Base-by-base conservation (phyloP, 2,797 vertebrate species). In the Tokudaia tokunoshimensis region DNA sequence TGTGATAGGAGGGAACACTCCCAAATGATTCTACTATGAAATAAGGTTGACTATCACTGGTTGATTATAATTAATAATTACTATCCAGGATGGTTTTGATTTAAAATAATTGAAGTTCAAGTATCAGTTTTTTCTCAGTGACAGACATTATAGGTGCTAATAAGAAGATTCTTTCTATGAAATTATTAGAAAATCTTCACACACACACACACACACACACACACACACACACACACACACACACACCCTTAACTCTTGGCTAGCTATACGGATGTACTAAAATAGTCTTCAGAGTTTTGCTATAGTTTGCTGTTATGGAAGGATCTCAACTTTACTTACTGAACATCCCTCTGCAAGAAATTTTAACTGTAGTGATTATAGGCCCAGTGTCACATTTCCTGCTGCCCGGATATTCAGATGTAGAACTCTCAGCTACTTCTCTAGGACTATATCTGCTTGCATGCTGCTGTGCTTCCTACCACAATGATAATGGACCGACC, bases 101-200 rank as follows among this genome's bases (percentile, higher is more conserved):
- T 96, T 94, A 92, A 96, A 92, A 92, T 87, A 89, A 79, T 47
- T 82, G 67, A 93, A 97, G 94, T 85, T 85, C 19, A 85, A 50
- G 29, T 47, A 86, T 50, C 12, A 95, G n/a, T 37, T 81, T 31
- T 95, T 96, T 34, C 50, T 87, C n/a, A 52, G 29, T 52, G 44
- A 91, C 7, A 96, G 57, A 86, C 50, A n/a, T 92, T 95, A 9
- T 70, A 84, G 90, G 55, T 85, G 91, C 37, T 80, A 94, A 67
- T 81, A 86, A 67, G 37, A 34, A 57, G 59, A 81, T 74, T 88
- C 4, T 92, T 85, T 82, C 20, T 65, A 89, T 70, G 92, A 89
- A 96, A 95, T 2, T 94, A 67, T 90, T 50, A 17, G 11, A 34
- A 65, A 65, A 90, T 13, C 85, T 81, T 96, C 41, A 41, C 3